Evolutionary conservation across 2,888 invertebrate genomes (phyloP).

Genomic region (Melipona bicolor): DNA sequence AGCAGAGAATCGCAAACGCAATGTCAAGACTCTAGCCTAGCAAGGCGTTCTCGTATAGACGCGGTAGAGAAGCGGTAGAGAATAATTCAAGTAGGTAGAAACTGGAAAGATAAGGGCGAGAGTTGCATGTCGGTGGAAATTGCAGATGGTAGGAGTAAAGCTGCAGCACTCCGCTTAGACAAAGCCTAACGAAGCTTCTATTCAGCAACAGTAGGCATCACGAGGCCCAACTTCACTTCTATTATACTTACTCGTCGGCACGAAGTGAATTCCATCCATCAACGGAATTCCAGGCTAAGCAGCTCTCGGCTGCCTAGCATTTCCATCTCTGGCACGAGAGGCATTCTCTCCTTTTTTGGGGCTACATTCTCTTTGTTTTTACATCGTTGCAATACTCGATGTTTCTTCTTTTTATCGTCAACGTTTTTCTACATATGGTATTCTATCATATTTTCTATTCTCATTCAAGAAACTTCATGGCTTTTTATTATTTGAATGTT

Average conservation of each 20-base stretch:
- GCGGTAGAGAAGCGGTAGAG: conserved; percentile 61
- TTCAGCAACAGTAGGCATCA: conserved; percentile 76
- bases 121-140: conserved; percentile 51
- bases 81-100: conserved; percentile 73
- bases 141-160: conserved; percentile 62
- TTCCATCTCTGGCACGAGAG: conserved; percentile 53
- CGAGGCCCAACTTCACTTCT: conserved; percentile 74
- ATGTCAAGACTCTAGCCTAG: conserved; percentile 8
- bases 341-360: conserved; percentile 59
- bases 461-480: background rate
- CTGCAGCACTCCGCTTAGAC: conserved; percentile 71
- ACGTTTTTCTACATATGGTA: background rate
- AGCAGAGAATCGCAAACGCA: conserved; percentile 3
- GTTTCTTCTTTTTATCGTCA: conserved; percentile 20
- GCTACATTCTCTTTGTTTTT: conserved; percentile 59
- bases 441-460: background rate
- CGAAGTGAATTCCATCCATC: conserved; percentile 73
- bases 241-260: conserved; percentile 73
- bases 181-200: conserved; percentile 78
- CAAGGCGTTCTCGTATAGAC: conserved; percentile 41
- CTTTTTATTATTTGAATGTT: background rate
- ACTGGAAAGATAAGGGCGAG: conserved; percentile 54
- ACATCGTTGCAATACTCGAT: conserved; percentile 32
- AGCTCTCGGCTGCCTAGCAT: conserved; percentile 58
- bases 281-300: conserved; percentile 71